Base-by-base conservation (phyloP, 30 jellyfish, hydroid and myxozoan genomes). In the Pseudorhiza aurosa region DNA sequence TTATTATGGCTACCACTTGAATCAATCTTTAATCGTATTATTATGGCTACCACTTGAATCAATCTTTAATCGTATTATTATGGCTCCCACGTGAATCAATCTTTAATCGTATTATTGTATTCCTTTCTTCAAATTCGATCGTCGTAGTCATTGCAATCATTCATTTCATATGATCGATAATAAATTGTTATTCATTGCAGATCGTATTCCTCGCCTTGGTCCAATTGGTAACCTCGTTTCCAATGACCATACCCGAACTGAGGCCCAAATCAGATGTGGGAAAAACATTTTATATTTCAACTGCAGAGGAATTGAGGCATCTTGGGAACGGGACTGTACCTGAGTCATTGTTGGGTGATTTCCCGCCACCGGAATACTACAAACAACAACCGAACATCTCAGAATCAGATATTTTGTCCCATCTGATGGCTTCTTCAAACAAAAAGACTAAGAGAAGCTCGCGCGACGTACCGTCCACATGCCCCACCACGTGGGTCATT, bases 331-430 rank as follows among this genome's bases (percentile, higher is more conserved):
- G 64, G 31, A 77, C 78, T 0, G 68, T 77, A 0, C 89, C 89
- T 19, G 75, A 56, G 21, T 72, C 89, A 8, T 57, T 77, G 26
- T 15, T 65, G 15, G 33, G 74, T 6, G 89, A 65, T 49, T 46
- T 58, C 30, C 17, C 89, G 4, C 89, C 89, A 11, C 82, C 89
- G n/a, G 82, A 77, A 36, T 77, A 77, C 37, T 77, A 39, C 81
- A 77, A 45, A 39, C 72, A 44, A 46, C 44, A 74, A 30, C n/a
- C 18, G 0, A 22, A 30, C 0, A 33, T n/a, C 25, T 4, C 72
- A 12, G 70, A 77, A 8, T 36, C 62, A 11, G 89, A 77, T 30
- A 31, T 65, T 12, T 33, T 77, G 22, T 53, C 88, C 2, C 77
- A 75, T 26, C 24, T 75, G 8, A 25, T 55, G 8, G 43, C 67